phyloP scores from a whole-genome alignment of 1,140 invertebrate genomes.

The Lutraria rhynchaena region DNA sequence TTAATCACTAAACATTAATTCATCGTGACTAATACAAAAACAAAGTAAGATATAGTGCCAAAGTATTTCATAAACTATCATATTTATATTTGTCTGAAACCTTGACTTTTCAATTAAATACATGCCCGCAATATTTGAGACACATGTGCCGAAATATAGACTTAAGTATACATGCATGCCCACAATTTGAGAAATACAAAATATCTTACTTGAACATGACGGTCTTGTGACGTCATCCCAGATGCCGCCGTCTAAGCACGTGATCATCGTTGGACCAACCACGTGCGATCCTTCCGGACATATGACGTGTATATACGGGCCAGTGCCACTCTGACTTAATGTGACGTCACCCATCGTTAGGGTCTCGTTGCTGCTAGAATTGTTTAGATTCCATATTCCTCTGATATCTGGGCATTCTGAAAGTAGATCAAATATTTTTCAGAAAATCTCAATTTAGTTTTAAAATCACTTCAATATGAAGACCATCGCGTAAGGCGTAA shows the following conservation, averaged over 20 bases:
- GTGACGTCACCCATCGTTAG: background rate
- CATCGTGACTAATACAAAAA: too few relatives aligned
- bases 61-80: too few relatives aligned
- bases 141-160: too few relatives aligned
- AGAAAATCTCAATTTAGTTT: too few relatives aligned
- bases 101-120: too few relatives aligned
- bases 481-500: too few relatives aligned
- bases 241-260: conserved; percentile 34
- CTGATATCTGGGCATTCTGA: conserved; percentile 44
- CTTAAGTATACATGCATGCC: background rate
- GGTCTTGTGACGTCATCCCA: conserved; percentile 50
- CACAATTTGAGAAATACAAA: background rate
- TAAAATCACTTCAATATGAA: too few relatives aligned
- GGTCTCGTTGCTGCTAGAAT: background rate
- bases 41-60: too few relatives aligned
- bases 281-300: conserved; percentile 48
- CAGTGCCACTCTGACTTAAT: conserved; percentile 47
- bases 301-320: conserved; percentile 47
- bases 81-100: too few relatives aligned
- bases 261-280: conserved; percentile 48
- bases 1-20: too few relatives aligned
- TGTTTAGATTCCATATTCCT: conserved; percentile 16
- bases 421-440: conserved; percentile 6
- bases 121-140: too few relatives aligned
- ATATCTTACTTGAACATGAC: conserved; percentile 42